phyloP scores from a whole-genome alignment of 2,113 vertebrate genomes.

The Mustela lutreola region DNA sequence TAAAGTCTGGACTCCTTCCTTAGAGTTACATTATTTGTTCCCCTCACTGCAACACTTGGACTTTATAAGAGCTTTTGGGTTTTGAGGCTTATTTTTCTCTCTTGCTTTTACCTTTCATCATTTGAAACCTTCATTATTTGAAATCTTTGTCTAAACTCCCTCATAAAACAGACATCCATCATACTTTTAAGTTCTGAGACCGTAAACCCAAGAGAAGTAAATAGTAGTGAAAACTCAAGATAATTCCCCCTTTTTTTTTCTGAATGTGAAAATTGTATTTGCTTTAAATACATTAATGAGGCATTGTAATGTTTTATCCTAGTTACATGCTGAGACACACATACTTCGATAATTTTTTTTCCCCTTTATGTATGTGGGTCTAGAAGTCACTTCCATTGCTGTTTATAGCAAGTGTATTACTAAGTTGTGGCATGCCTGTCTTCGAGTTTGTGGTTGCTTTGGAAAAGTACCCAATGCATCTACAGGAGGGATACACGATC shows the following conservation, averaged over 20 bases:
- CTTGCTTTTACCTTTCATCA: neutral
- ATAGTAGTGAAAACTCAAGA: neutral
- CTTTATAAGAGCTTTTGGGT: neutral
- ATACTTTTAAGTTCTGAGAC: neutral
- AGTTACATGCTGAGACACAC: neutral
- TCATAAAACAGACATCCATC: neutral
- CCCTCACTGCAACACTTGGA: neutral
- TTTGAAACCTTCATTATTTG: neutral
- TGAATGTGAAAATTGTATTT: neutral
- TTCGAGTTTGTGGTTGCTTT: neutral
- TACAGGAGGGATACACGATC: neutral
- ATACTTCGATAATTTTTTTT: neutral
- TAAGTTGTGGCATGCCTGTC: neutral
- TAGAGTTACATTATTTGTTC: neutral
- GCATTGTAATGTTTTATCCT: neutral
- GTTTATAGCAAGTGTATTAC: neutral
- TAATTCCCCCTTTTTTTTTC: neutral
- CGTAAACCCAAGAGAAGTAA: neutral
- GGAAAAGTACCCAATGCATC: neutral
- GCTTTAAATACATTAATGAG: neutral
- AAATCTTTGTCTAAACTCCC: conserved; percentile 7
- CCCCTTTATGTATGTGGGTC: neutral
- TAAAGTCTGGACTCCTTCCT: neutral
- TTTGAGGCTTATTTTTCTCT: neutral
- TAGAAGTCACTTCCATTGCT: neutral